Percentiles rank a stretch among this genome's conserved stretches.
Evolutionary conservation across 2,113 vertebrate species (phyloP).

Genomic region (Ibidorhyncha struthersii): DNA sequence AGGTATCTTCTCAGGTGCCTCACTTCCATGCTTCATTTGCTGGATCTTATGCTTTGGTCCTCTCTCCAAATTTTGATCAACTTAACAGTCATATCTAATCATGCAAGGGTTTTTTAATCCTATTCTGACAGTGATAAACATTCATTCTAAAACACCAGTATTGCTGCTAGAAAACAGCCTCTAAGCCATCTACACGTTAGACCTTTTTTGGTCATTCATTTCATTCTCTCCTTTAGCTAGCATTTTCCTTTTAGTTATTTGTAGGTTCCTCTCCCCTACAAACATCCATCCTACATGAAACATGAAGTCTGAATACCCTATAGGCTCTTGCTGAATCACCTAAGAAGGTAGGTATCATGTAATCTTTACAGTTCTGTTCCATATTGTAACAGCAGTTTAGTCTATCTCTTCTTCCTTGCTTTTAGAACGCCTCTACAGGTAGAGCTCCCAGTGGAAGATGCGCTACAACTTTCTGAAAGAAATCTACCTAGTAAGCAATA

Average conservation of each 20-base stretch:
- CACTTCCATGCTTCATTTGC: background rate
- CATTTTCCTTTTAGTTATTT: background rate
- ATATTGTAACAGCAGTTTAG: background rate
- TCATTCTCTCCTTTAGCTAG: background rate
- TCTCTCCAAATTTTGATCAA: background rate
- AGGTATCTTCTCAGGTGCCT: background rate
- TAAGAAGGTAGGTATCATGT: background rate
- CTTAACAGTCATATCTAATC: background rate
- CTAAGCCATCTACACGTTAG: background rate
- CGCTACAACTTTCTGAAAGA: background rate
- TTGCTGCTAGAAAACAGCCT: background rate
- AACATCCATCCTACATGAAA: background rate
- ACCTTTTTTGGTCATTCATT: background rate
- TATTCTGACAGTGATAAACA: background rate
- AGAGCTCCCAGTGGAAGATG: background rate
- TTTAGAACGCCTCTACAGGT: background rate
- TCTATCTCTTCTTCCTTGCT: fast-evolving
- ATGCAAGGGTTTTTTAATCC: background rate
- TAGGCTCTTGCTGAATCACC: background rate
- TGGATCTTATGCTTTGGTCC: background rate
- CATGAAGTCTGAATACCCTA: background rate
- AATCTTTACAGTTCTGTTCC: background rate
- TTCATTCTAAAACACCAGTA: background rate
- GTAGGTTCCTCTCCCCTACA: background rate
- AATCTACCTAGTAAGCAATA: background rate